These are phyloP conservation scores for Gobiocypris rarus DNA, from an alignment of 2,113 vertebrate species.

Conservation along the genomic window DNA sequence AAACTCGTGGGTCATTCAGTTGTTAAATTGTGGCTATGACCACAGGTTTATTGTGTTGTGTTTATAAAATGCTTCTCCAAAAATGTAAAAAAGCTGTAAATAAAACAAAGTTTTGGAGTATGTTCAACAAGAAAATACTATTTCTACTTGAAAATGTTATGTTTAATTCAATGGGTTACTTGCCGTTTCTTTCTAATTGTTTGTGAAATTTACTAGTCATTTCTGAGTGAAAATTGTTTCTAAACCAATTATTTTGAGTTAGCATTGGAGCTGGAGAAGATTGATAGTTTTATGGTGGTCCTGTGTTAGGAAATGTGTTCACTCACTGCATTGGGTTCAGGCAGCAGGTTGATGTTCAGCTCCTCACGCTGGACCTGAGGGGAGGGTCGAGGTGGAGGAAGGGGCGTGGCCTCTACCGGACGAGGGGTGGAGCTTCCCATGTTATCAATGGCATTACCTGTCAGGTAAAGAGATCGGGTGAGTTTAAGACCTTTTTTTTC, in stretches of 20 bases:
- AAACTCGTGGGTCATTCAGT: no score
- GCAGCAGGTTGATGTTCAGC: conserved; percentile 70
- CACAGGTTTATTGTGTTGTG: neutral
- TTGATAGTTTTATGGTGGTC: neutral
- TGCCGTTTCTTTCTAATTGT: no score
- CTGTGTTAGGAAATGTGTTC: conserved; percentile 22
- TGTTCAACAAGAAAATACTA: no score
- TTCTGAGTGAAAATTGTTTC: no score
- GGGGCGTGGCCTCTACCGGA: conserved; percentile 65
- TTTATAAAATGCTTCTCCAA: no score
- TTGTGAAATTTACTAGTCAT: no score
- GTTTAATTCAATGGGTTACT: no score
- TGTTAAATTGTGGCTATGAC: neutral
- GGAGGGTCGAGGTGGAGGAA: conserved; percentile 67
- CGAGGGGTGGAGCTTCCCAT: conserved; percentile 67
- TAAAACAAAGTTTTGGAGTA: no score
- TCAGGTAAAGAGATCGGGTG: neutral
- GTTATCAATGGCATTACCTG: conserved; percentile 74
- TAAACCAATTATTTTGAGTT: neutral
- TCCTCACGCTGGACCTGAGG: conserved; percentile 67
- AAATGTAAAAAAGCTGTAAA: no score
- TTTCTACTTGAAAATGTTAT: no score
- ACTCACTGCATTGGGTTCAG: conserved; percentile 70
- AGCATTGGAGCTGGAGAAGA: neutral
- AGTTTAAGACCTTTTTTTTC: neutral